Base-by-base conservation (phyloP, 2,797 vertebrate species). In the Perodicticus potto region DNA sequence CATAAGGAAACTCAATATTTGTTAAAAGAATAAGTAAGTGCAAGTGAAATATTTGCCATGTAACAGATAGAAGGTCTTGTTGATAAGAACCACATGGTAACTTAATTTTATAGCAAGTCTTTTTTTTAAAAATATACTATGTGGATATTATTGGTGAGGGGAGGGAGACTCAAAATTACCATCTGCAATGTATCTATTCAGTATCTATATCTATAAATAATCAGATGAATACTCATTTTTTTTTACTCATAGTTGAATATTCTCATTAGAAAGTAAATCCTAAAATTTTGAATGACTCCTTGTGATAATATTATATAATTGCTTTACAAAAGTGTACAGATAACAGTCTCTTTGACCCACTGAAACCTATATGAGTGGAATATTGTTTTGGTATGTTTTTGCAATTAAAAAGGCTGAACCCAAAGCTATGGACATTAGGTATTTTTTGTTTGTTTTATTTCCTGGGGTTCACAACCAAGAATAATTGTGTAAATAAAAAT, bases 401-500 rank as follows among this genome's bases (percentile, higher is more conserved):
- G 17, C 17, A 69, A 1, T 40, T 86, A 9, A 10, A 55, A 69
- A 84, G 11, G 1, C 34, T 73, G 2, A 3, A 10, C 14, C 40
- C 45, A 37, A 73, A 67, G 4, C 8, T 59, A 1, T n/a, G 14
- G 6, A 37, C 4, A 23, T 3, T 4, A 57, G 45, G 5, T 1
- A 49, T 74, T 67, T 3, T 29, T 19, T 70, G 45, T 2, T 43
- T 55, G 40, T 53, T 45, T 91, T 80, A 84, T 69, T 86, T 93
- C 29, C 40, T 87, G 82, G n/a, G 6, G 10, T 78, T 37, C 11
- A 72, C 90, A 94, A 27, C 3, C 34, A 87, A 91, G 53, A 65
- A 49, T 37, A 72, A 86, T 25, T 81, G 12, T 94, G 22, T 76
- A 67, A 93, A 82, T 82, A 73, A 89, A 86, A 94, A 77, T 40